Evolutionary conservation across 1,140 invertebrate genomes (phyloP).

Genomic region (Octopus sinensis): DNA sequence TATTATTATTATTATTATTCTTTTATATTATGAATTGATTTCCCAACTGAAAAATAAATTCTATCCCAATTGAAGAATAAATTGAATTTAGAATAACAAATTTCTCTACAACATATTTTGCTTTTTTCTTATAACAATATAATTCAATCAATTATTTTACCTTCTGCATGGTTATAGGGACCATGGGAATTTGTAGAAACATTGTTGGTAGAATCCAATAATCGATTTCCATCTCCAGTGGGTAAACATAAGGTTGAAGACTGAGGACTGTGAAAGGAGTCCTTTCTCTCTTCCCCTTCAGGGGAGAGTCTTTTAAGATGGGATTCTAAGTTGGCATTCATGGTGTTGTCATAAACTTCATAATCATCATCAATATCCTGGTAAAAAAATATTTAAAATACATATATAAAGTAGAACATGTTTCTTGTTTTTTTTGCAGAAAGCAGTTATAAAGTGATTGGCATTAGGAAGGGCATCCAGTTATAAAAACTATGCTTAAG

Average conservation of each 20-base stretch:
- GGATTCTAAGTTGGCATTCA: not conserved
- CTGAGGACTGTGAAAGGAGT: not conserved
- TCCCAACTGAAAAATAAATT: too few relatives aligned
- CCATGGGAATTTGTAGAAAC: constrained; percentile 7
- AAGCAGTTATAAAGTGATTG: too few relatives aligned
- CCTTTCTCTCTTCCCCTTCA: constrained; percentile 5
- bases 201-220: not conserved
- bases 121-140: not conserved
- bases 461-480: too few relatives aligned
- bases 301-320: not conserved
- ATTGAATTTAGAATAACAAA: too few relatives aligned
- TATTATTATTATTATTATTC: too few relatives aligned
- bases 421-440: too few relatives aligned
- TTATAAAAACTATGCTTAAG: too few relatives aligned
- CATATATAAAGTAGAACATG: too few relatives aligned
- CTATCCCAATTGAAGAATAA: too few relatives aligned
- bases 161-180: not conserved
- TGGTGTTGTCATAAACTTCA: not conserved
- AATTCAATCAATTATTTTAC: constrained; percentile 1
- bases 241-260: constrained; percentile 3
- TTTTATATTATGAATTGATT: too few relatives aligned
- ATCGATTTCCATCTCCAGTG: not conserved
- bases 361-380: not conserved
- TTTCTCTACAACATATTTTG: too few relatives aligned
- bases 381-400: not conserved